Evolutionary conservation across 2,797 vertebrate species (phyloP), one percentile per base, ranked within the genome.

Genomic region (Tenualosa thibaudeaui): DNA sequence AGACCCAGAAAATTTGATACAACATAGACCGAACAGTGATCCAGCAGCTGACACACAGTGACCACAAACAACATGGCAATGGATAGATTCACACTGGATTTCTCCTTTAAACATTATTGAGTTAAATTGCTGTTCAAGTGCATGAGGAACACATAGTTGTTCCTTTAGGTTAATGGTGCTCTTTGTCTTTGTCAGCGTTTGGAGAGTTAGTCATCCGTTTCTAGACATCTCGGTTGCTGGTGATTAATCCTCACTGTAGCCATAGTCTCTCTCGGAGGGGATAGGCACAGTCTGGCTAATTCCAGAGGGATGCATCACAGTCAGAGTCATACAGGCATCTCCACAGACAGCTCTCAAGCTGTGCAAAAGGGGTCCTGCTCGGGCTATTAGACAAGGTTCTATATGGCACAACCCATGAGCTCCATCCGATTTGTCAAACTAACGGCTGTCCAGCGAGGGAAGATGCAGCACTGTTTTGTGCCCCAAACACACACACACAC

Each of bases 301-400:
- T 62, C 58, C 58, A 62, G 17, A 46, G 71, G 65, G 71, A 22
- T 78, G 40, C 17, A 19, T 78, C 71, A 78, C 71, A 78, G 71
- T 78, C 71, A 22, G 5, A 71, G 65, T 71, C 31, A 31, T 71
- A 5, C 40, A 81, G 82, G 78, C 60, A 87, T 31, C 82, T 85
- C 81, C 37, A 19, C 46, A 54, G 84, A 75, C 82, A 40, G 65
- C 65, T 71, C 26, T 71, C 2, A 9, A 5, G 65, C 65, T 15
- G 26, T 1, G 26, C 5, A 40, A 40, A 71, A 78, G 37, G 71
- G 82, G 22, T 84, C 68, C 82, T 68, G 31, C 71, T 54, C 53
- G 53, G 31, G 53, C 58, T 40, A 49, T 46, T 83, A 46, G 71
- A 78, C 37, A 3, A 17, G 40, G 71, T 78, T 46, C 71, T 78